phyloP scores from a whole-genome alignment of 2,113 vertebrate genomes.

The Anguilla rostrata region DNA sequence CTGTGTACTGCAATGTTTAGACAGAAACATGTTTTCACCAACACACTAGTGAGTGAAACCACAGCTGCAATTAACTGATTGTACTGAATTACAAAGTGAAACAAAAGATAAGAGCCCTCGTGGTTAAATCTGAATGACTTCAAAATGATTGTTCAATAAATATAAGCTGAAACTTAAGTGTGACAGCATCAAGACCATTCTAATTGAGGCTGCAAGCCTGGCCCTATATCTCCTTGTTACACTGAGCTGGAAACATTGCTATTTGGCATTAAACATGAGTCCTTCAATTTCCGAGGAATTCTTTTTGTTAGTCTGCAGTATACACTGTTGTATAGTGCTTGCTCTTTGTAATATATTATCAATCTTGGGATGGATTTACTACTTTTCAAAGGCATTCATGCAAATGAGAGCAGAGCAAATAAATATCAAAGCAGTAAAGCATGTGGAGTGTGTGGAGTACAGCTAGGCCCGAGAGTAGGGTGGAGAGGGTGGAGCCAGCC shows the following conservation, averaged over 20 bases:
- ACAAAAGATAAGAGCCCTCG: neutral
- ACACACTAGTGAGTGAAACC: neutral
- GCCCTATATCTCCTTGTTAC: slow-evolving; percentile 20
- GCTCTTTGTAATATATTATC: slow-evolving; percentile 8
- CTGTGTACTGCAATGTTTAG: neutral
- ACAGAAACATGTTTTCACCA: neutral
- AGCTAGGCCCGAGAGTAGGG: neutral
- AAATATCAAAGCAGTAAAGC: slow-evolving; percentile 16
- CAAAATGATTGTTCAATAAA: slow-evolving; percentile 15
- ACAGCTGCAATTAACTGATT: neutral
- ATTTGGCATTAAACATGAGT: slow-evolving; percentile 22
- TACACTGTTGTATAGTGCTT: neutral
- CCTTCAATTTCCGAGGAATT: slow-evolving; percentile 9
- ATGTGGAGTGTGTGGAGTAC: neutral
- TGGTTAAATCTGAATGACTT: neutral
- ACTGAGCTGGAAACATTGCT: slow-evolving; percentile 19
- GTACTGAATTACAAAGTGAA: neutral
- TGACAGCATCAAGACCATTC: slow-evolving; percentile 28
- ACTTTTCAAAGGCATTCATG: slow-evolving; percentile 24
- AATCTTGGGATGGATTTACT: slow-evolving; percentile 21
- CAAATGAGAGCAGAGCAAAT: slow-evolving; percentile 15
- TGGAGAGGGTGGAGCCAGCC: neutral
- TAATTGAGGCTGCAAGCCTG: slow-evolving; percentile 19
- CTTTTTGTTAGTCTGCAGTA: neutral
- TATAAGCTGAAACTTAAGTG: neutral